Percentiles rank a stretch among this genome's conserved stretches.
Evolutionary conservation across 2,797 vertebrate species (phyloP).

Genomic region (Diplodus puntazzo): DNA sequence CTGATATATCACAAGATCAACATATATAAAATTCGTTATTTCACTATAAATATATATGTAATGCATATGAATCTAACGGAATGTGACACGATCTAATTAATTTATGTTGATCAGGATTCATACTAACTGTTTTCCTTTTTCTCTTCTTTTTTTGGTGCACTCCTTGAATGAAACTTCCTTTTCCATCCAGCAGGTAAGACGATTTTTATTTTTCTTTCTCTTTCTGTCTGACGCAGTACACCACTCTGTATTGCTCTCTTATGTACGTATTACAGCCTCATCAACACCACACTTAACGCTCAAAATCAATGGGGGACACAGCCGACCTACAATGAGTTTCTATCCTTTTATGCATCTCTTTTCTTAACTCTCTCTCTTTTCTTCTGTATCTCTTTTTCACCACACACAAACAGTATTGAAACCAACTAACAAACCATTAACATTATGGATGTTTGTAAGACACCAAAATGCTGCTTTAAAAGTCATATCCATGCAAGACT

Average conservation of each 20-base stretch:
- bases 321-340: conserved; percentile 14
- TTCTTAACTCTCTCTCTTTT: background rate
- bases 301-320: conserved; percentile 22
- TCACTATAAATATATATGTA: background rate
- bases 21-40: background rate
- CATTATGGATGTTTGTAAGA: background rate
- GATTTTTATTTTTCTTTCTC: conserved; percentile 5
- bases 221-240: background rate
- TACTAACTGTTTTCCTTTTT: conserved; percentile 34
- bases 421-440: background rate
- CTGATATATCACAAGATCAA: background rate
- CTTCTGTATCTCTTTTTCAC: background rate
- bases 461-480: background rate
- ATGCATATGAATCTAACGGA: background rate
- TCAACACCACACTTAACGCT: background rate
- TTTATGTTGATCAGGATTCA: background rate
- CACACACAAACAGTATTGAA: background rate
- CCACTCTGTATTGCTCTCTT: background rate
- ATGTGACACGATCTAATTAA: background rate
- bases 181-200: conserved; percentile 68
- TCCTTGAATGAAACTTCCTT: conserved; percentile 22
- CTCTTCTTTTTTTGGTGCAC: conserved; percentile 21
- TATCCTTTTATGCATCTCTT: background rate
- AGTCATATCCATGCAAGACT: background rate
- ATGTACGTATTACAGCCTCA: background rate